phyloP scores from a whole-genome alignment of 2,113 vertebrate species.

The Anguilla rostrata region DNA sequence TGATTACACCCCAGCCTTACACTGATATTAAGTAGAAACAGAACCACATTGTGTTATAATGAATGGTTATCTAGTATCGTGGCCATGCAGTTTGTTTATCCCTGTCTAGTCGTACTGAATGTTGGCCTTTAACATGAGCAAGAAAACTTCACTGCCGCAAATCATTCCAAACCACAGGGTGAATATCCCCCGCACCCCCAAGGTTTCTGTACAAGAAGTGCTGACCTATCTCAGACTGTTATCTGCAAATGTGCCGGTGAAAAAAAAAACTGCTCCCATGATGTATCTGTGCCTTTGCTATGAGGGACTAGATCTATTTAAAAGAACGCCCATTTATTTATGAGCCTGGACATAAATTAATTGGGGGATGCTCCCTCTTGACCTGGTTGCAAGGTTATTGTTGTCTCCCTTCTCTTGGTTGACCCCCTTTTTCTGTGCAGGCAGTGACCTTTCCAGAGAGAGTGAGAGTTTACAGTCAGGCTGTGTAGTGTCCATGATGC shows the following conservation, averaged over 20 bases:
- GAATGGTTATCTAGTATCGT: neutral
- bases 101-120: neutral
- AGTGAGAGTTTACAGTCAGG: conserved; percentile 34
- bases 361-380: conserved; percentile 38
- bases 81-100: neutral
- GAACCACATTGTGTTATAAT: too few relatives aligned
- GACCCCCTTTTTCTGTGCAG: conserved; percentile 17
- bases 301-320: neutral
- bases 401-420: conserved; percentile 37
- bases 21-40: too few relatives aligned
- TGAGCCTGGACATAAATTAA: conserved; percentile 44
- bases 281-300: neutral
- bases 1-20: too few relatives aligned
- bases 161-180: neutral
- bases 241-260: neutral
- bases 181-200: neutral
- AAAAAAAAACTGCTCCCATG: neutral
- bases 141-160: neutral
- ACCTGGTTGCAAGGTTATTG: conserved; percentile 34
- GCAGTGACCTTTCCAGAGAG: conserved; percentile 25
- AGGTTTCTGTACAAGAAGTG: neutral
- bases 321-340: conserved; percentile 24
- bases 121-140: neutral
- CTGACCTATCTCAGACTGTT: neutral
- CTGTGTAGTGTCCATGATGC: neutral